Conservation (phyloP, 2,797 vertebrate species). For the Helarctos malayanus region DNA sequence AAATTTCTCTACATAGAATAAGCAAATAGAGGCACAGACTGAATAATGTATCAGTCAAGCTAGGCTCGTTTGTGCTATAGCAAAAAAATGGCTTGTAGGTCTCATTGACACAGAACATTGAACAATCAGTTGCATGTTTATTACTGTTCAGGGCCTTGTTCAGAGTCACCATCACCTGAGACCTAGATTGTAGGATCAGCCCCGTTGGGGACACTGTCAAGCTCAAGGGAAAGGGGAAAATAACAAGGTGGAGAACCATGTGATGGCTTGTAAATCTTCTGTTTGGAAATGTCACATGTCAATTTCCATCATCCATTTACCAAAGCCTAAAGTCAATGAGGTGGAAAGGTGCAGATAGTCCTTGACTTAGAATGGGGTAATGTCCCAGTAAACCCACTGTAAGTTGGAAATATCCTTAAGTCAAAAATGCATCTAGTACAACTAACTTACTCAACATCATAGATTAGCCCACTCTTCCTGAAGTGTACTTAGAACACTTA, state of each 20-base stretch:
- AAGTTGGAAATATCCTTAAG: background rate
- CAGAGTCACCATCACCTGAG: background rate
- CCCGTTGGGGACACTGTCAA: no score
- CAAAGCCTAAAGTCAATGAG: background rate
- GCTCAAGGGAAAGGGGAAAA: background rate
- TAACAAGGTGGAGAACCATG: background rate
- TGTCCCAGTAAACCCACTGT: background rate
- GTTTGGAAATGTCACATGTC: background rate
- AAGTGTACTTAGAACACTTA: background rate
- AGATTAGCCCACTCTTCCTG: background rate
- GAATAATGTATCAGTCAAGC: background rate
- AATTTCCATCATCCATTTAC: background rate
- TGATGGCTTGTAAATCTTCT: background rate
- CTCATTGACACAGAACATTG: background rate
- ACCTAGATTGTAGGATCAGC: background rate
- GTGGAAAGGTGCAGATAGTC: background rate
- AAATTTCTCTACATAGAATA: slow-evolving; percentile 6
- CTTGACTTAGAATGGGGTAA: background rate
- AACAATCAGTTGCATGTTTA: background rate
- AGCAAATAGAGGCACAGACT: background rate
- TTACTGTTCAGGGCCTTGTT: background rate
- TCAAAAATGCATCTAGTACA: background rate
- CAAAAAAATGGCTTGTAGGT: background rate
- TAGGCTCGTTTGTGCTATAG: background rate
- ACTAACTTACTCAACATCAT: background rate